Base-by-base conservation (phyloP, 2,888 invertebrate genomes). In the Molorchus minor region DNA sequence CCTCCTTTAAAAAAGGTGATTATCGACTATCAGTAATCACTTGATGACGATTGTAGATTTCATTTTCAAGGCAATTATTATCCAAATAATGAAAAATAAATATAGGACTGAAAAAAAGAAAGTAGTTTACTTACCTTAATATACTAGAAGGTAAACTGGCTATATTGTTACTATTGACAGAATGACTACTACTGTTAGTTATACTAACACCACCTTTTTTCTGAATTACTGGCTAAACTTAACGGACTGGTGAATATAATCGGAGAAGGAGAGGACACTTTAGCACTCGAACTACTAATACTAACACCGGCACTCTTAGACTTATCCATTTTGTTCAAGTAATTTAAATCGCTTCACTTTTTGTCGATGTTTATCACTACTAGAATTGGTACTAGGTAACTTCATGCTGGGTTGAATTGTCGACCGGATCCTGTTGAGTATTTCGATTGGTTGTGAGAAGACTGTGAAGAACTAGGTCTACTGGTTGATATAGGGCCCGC, bases 41-140 rank as follows among this genome's bases (percentile, higher is more conserved):
- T n/a, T n/a, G n/a, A n/a, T n/a, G n/a, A n/a, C n/a, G n/a, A n/a
- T n/a, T n/a, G n/a, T n/a, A n/a, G n/a, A n/a, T n/a, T n/a, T n/a
- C n/a, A n/a, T n/a, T n/a, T n/a, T n/a, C n/a, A n/a, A n/a, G n/a
- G n/a, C n/a, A n/a, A n/a, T n/a, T n/a, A n/a, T n/a, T n/a, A n/a
- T n/a, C n/a, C n/a, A n/a, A n/a, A n/a, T n/a, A n/a, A n/a, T n/a
- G n/a, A n/a, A n/a, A n/a, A n/a, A n/a, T n/a, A n/a, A n/a, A n/a
- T n/a, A n/a, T n/a, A n/a, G n/a, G n/a, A n/a, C n/a, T n/a, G n/a
- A n/a, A n/a, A n/a, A n/a, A n/a, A n/a, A n/a, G n/a, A n/a, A n/a
- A n/a, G n/a, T n/a, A n/a, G n/a, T n/a, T n/a, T n/a, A n/a, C 76
- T 80, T 74, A 83, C 83, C 83, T 82, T 73, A 82, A 77, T 71